A percentile compares a stretch with the other conserved stretches of the same genome.
Conservation (phyloP, 2,888 invertebrate genomes). For the Coenonympha glycerion region DNA sequence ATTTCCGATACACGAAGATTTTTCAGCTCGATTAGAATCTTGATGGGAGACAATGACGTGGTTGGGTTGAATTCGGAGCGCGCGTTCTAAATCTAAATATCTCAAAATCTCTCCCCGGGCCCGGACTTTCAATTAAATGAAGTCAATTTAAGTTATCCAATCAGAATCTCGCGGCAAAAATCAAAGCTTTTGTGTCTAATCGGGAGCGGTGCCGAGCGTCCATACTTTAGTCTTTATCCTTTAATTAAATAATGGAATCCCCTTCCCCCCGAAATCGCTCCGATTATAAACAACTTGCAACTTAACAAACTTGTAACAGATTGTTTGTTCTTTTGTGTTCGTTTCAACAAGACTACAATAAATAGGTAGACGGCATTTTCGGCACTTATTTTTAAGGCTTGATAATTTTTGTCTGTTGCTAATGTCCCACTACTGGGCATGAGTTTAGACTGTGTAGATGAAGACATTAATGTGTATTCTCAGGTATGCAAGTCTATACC, state of each 20-base stretch:
- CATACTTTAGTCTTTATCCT: neutral
- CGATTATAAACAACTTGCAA: conserved; percentile 6
- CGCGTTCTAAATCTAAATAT: neutral
- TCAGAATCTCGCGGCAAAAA: neutral
- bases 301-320: conserved; percentile 3
- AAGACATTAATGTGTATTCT: too few species aligned
- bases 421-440: neutral
- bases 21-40: too few species aligned
- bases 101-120: neutral
- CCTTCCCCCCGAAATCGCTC: conserved; percentile 2
- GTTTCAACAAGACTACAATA: neutral
- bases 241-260: conserved; percentile 5
- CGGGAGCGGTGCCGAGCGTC: too few species aligned
- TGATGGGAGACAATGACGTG: too few species aligned
- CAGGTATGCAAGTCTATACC: too few species aligned
- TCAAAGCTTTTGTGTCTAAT: neutral
- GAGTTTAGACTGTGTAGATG: too few species aligned
- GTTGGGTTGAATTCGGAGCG: too few species aligned
- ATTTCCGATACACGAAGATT: too few species aligned
- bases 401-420: neutral
- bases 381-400: too few species aligned
- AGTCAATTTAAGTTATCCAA: conserved; percentile 2
- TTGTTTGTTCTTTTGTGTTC: neutral
- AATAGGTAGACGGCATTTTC: neutral
- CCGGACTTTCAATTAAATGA: neutral